Evolutionary conservation across 30 jellyfish, hydroid and myxozoan genomes (phyloP), one percentile per base, ranked within the genome.

Genomic region (Cassiopea andromeda): DNA sequence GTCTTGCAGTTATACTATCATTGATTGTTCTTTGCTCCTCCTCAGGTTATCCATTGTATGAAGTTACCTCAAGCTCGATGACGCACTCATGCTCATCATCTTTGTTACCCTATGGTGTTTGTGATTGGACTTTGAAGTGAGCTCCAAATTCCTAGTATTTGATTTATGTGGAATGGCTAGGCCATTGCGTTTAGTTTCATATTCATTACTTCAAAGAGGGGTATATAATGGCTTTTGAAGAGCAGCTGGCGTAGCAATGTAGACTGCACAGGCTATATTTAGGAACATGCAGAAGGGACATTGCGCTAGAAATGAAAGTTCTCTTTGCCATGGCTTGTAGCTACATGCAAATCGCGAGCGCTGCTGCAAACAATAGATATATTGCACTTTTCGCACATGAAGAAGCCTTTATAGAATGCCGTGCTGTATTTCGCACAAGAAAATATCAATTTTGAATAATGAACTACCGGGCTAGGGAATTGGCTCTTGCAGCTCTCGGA

Each of bases 21-120:
- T 16, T 64, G 73, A 64, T 14, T 17, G 27, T 64, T 14, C 38
- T 64, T 64, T 64, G 27, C 73, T 64, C 73, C 73, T 64, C 84
- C 77, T 60, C 84, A 95, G 99, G 99, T 71, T 95, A 91, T 85
- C 99, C 99, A 19, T 78, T 95, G 84, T 95, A 95, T 88, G 99
- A 95, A 83, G 97, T 91, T 54, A 95, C 99, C 88, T 95, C 99
- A 48, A 95, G 99, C 75, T 97, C 98, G 38, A 46, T 95, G 96
- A 95, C 99, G 68, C 99, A 95, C 64, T 95, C 99, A 54, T 95
- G 99, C 86, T 95, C 99, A n/a, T 91, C 99, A 27, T 95, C 99
- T 48, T 70, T 91, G 90, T 84, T 95, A 68, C 99, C 99, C 71
- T 86, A 88, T 88, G 99, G 98, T 59, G 96, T 95, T 84, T 95